Evolutionary conservation across 2,113 vertebrate genomes (phyloP).

Genomic region (Hiodon tergisus): DNA sequence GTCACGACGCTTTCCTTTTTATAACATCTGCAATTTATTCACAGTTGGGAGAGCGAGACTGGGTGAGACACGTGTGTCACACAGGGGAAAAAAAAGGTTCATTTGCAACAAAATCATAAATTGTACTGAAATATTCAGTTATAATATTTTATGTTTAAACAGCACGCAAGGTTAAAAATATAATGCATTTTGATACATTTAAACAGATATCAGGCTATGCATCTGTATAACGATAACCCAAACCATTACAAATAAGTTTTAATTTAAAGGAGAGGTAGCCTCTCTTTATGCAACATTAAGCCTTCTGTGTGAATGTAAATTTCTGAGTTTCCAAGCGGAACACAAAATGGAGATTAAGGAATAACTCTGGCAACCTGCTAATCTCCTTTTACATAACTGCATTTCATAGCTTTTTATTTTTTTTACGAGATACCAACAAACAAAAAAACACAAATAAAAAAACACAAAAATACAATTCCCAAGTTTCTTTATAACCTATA

Average conservation of each 20-base stretch:
- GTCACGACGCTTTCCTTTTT: constrained; percentile 7
- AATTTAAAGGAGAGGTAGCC: constrained; percentile 27
- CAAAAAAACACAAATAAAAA: too few relatives aligned
- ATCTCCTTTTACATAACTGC: too few relatives aligned
- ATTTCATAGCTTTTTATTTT: too few relatives aligned
- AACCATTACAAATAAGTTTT: background rate
- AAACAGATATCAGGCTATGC: background rate
- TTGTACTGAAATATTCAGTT: background rate
- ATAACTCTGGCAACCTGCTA: too few relatives aligned
- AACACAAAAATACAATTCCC: too few relatives aligned
- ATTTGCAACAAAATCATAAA: background rate
- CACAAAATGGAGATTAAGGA: constrained; percentile 29
- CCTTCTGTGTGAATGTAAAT: constrained; percentile 57
- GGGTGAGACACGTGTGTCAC: background rate
- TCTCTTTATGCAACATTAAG: constrained; percentile 53
- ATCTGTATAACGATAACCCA: background rate
- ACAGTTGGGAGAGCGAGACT: background rate
- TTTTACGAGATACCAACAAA: constrained; percentile 24
- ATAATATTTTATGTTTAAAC: background rate
- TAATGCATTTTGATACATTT: background rate
- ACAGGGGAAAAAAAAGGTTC: background rate
- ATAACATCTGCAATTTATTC: background rate
- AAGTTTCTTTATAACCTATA: constrained; percentile 54
- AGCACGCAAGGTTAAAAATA: background rate
- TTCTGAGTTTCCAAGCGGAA: constrained; percentile 38